Base-by-base conservation (phyloP, 2,113 vertebrate species). In the Indicator indicator region DNA sequence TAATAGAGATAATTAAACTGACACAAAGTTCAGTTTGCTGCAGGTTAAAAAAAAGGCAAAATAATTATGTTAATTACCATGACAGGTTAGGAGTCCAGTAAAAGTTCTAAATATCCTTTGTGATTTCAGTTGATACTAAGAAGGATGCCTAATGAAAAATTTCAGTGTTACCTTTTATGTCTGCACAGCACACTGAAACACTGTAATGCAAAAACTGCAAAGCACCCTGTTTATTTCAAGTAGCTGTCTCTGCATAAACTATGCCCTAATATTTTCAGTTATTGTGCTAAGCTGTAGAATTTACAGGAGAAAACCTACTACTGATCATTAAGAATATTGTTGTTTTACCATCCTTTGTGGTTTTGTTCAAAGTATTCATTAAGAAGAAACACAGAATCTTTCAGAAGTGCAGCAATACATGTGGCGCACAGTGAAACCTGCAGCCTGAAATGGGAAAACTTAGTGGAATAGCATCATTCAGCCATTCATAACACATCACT, bases 121-220 rank as follows among this genome's bases (percentile, higher is more conserved):
- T 64, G 59, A 72, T 90, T 86, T 90, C 83, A 84, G 72, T 40
- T 76, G 62, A 63, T 90, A 63, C 62, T 72, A 79, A 82, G 63
- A 87, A 78, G 23, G 71, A 93, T 82, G 59, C 55, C 86, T 89
- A 86, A 82, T 48, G 76, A 94, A 26, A 89, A 75, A 92, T 86
- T 70, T 78, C 42, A 73, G 0, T 56, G 65, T 73, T 85, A 79
- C 56, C 50, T 71, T 82, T 77, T 63, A 81, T 36, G 60, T 93
- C 55, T 5, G 6, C 24, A 74, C 11, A 85, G 56, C 56, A 81
- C 59, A 44, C 8, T 74, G 33, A 93, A 69, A 67, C 63, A 28
- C 16, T 67, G 42, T 38, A 64, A 62, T 19, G 30, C 9, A 72
- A 81, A 78, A 79, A 24, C 16, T 33, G 26, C 19, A 38, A 5